A percentile compares a stretch with the other conserved stretches of the same genome.
Evolutionary conservation across 64 coral and sea anemone genomes (phyloP).

Genomic region (Dendronephthya gigantea): DNA sequence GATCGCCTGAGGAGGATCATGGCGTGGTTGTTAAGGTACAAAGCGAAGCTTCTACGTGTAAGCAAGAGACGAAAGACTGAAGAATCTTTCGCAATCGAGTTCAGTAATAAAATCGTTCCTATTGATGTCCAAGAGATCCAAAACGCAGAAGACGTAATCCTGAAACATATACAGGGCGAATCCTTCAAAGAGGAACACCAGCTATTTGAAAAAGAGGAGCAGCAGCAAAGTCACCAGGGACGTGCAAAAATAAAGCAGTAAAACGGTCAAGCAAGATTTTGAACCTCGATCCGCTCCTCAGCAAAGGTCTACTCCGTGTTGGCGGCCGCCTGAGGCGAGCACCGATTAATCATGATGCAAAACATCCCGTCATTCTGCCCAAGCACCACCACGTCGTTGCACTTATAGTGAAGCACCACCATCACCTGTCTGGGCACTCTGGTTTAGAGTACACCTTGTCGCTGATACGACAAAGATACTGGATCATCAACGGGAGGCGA

Average conservation of each 20-base stretch:
- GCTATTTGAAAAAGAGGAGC: not conserved
- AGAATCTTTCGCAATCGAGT: not conserved
- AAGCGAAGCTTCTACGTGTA: not conserved
- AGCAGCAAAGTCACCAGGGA: not conserved
- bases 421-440: not conserved
- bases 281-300: not conserved
- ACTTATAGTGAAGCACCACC: not conserved
- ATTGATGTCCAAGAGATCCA: not conserved
- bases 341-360: not conserved
- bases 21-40: not conserved
- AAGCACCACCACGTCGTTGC: not conserved
- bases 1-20: not conserved
- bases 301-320: not conserved
- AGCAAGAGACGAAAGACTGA: not conserved
- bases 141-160: not conserved
- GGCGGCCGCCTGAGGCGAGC: not conserved
- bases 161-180: not conserved
- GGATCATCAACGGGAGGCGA: too few relatives aligned
- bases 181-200: not conserved
- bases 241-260: too few relatives aligned
- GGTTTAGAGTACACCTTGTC: too few relatives aligned
- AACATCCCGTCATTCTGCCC: not conserved
- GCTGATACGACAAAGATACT: too few relatives aligned
- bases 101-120: not conserved
- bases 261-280: not conserved